phyloP scores from a whole-genome alignment of 2,113 vertebrate species.

The Syngnathus typhle region DNA sequence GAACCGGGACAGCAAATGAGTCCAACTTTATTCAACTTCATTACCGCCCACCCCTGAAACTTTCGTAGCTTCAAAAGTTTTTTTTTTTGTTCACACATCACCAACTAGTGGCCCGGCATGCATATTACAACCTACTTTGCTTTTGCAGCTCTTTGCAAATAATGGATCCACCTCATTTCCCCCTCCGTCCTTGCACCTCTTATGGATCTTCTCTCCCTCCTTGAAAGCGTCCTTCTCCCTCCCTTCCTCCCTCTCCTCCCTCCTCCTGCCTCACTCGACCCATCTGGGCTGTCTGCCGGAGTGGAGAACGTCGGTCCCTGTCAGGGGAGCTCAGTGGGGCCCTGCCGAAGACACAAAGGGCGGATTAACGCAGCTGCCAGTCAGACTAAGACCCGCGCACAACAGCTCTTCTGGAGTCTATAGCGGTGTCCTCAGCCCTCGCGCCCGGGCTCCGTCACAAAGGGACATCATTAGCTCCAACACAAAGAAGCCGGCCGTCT shows the following conservation, averaged over 20 bases:
- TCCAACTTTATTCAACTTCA: neutral
- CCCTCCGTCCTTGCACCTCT: conserved; percentile 11
- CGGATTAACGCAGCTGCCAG: conserved; percentile 79
- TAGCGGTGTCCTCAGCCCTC: conserved; percentile 68
- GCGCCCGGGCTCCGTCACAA: conserved; percentile 56
- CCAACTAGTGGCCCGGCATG: neutral
- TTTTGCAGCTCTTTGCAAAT: neutral
- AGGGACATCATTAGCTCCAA: conserved; percentile 71
- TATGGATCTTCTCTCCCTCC: conserved; percentile 21
- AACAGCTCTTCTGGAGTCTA: conserved; percentile 62
- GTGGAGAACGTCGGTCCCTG: conserved; percentile 63
- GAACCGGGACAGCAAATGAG: too few relatives aligned
- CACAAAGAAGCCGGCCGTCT: conserved; percentile 66
- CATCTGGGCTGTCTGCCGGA: conserved; percentile 73
- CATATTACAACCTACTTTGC: neutral
- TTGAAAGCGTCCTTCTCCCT: conserved; percentile 11
- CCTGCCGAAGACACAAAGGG: conserved; percentile 72
- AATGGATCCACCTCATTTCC: neutral
- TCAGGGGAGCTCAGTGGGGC: conserved; percentile 70
- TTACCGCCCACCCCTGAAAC: neutral
- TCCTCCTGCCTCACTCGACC: conserved; percentile 52
- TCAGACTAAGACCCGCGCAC: conserved; percentile 74
- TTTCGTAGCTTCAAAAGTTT: too few relatives aligned
- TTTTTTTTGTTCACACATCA: too few relatives aligned
- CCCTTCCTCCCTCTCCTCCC: conserved; percentile 14